Conservation (phyloP, 2,888 invertebrate genomes). For the Shargacucullia verbasci region DNA sequence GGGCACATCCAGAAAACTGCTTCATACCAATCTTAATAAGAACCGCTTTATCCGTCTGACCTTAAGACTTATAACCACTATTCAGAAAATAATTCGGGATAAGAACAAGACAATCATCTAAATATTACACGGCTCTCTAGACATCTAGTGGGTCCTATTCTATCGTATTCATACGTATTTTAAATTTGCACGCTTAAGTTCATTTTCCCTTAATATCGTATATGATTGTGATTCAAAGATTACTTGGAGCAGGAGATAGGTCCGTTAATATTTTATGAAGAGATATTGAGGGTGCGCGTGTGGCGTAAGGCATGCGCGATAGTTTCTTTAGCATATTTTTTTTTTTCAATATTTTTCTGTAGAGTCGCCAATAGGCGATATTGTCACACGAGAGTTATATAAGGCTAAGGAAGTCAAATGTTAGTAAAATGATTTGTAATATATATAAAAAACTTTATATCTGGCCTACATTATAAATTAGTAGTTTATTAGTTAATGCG, state of each 20-base stretch:
- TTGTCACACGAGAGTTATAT: no score
- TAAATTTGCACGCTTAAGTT: constrained; percentile 61
- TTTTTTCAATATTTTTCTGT: no score
- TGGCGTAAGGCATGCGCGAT: constrained; percentile 44
- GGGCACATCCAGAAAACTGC: no score
- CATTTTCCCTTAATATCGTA: constrained; percentile 64
- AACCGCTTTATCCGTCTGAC: no score
- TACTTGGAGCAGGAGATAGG: constrained; percentile 73
- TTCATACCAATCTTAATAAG: no score
- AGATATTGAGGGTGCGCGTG: constrained; percentile 66
- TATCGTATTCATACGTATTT: constrained; percentile 53
- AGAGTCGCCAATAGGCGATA: no score
- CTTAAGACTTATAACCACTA: constrained; percentile 22
- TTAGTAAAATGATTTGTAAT: no score
- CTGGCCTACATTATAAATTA: no score
- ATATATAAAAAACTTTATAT: no score
- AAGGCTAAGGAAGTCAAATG: no score
- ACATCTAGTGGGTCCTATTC: constrained; percentile 34
- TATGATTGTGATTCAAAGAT: constrained; percentile 77
- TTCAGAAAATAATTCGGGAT: constrained; percentile 27
- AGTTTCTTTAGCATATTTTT: no score
- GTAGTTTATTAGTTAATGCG: no score
- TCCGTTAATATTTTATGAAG: constrained; percentile 84
- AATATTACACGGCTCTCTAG: constrained; percentile 33
- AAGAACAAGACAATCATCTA: constrained; percentile 22